Conservation (phyloP, 53 echinoderm and acorn worm species). For the Luidia sarsii region DNA sequence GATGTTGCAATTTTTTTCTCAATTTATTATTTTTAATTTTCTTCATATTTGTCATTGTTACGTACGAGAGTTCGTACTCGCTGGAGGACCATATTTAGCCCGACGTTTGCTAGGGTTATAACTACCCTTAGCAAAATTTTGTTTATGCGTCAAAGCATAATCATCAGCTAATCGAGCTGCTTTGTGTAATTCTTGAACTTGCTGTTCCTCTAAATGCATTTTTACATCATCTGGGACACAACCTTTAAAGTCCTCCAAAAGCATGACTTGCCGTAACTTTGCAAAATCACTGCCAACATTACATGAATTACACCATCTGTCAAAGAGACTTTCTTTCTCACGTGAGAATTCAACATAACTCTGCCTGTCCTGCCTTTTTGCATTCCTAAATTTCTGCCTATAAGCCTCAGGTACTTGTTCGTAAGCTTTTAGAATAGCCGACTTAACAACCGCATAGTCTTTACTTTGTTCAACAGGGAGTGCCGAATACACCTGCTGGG, state of each 20-base stretch:
- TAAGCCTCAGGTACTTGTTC: slow-evolving; percentile 73
- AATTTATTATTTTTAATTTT: too few relatives aligned
- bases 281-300: slow-evolving; percentile 41
- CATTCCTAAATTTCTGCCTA: slow-evolving; percentile 43
- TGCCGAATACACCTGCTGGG: slow-evolving; percentile 45
- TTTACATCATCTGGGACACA: slow-evolving; percentile 38
- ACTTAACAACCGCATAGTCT: slow-evolving; percentile 55
- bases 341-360: slow-evolving; percentile 28
- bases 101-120: neutral
- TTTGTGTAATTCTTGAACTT: slow-evolving; percentile 25
- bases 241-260: slow-evolving; percentile 41
- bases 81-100: neutral
- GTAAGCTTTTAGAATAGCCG: slow-evolving; percentile 52
- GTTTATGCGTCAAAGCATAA: slow-evolving; percentile 39
- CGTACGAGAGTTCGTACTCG: too few relatives aligned
- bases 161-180: slow-evolving; percentile 54
- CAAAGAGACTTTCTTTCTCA: slow-evolving; percentile 13
- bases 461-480: slow-evolving; percentile 35
- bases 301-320: slow-evolving; percentile 26
- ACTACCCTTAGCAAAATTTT: neutral
- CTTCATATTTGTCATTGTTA: too few relatives aligned
- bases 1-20: too few relatives aligned
- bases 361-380: slow-evolving; percentile 32
- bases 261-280: slow-evolving; percentile 27
- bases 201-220: slow-evolving; percentile 38